A percentile compares a stretch with the other conserved stretches of the same genome.
Conservation (phyloP, 2,113 vertebrate genomes). For the Embiotoca jacksoni region DNA sequence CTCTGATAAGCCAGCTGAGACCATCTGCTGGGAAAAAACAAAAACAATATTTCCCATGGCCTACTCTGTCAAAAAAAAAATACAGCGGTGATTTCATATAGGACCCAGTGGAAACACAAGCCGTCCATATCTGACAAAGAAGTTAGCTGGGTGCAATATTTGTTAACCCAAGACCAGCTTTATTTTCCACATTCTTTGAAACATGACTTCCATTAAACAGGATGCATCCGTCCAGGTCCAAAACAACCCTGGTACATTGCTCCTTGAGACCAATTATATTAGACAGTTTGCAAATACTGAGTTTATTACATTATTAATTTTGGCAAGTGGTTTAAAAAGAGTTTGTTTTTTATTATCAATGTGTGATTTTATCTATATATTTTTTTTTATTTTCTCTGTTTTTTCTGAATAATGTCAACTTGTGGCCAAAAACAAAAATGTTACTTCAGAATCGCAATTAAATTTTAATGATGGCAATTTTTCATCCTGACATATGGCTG, state of each 20-base stretch:
- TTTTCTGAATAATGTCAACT: neutral
- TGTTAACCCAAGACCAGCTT: conserved; percentile 20
- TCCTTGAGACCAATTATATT: conserved; percentile 54
- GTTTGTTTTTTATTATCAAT: neutral
- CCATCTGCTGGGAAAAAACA: conserved; percentile 63
- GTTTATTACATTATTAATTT: conserved; percentile 30
- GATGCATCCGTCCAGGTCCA: neutral
- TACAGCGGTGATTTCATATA: conserved; percentile 29
- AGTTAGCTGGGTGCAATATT: neutral
- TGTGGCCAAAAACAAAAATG: neutral
- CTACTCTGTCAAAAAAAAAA: conserved; percentile 36
- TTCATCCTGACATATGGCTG: conserved; percentile 50
- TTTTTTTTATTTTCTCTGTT: neutral
- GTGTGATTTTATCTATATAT: neutral
- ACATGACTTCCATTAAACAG: neutral
- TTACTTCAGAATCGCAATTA: conserved; percentile 44
- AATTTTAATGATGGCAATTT: conserved; percentile 43
- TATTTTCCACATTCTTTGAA: conserved; percentile 23
- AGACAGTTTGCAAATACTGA: conserved; percentile 40
- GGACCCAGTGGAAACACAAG: conserved; percentile 33
- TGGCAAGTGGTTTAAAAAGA: conserved; percentile 28
- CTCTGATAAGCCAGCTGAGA: conserved; percentile 58
- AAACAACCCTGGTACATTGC: conserved; percentile 28
- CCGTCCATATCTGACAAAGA: conserved; percentile 26
- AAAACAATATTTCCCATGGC: conserved; percentile 54